phyloP scores from a whole-genome alignment of 2,113 vertebrate genomes.

The Anoplopoma fimbria region DNA sequence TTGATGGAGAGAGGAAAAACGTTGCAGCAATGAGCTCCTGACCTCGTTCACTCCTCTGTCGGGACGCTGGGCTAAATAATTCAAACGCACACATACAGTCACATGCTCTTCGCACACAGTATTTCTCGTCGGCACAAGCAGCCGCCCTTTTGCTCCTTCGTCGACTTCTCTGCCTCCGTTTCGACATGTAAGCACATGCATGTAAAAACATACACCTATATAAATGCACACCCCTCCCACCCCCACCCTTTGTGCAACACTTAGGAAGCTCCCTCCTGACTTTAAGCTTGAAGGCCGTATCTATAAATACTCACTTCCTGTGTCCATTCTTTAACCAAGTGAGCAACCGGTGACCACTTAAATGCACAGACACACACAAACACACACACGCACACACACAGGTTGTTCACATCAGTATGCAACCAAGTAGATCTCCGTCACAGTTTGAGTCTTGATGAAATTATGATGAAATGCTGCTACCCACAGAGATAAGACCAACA shows the following conservation, averaged over 20 bases:
- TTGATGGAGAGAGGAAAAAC: conserved; percentile 58
- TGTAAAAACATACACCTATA: conserved; percentile 48
- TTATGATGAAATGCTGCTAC: conserved; percentile 26
- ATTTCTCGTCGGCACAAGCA: conserved; percentile 42
- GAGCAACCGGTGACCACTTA: conserved; percentile 26
- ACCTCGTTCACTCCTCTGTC: conserved; percentile 82
- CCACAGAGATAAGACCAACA: conserved; percentile 19
- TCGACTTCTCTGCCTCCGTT: conserved; percentile 21
- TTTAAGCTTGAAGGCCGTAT: conserved; percentile 34
- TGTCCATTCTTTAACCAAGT: conserved; percentile 29
- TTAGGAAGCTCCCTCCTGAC: conserved; percentile 49
- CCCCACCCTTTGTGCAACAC: conserved; percentile 25
- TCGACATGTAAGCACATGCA: conserved; percentile 50
- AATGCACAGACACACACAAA: conserved; percentile 30
- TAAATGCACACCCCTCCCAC: no score
- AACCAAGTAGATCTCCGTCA: conserved; percentile 13
- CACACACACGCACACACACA: conserved; percentile 9
- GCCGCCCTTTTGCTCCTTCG: conserved; percentile 48
- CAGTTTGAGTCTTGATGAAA: conserved; percentile 1
- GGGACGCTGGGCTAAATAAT: conserved; percentile 79
- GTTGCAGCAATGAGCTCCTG: conserved; percentile 77
- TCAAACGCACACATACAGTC: conserved; percentile 71
- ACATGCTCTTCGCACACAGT: conserved; percentile 65
- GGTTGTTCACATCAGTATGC: not conserved
- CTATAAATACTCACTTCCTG: conserved; percentile 72